A percentile compares a stretch with the other conserved stretches of the same genome.
Evolutionary conservation across 2,113 vertebrate species (phyloP).

Genomic region (Strix uralensis): DNA sequence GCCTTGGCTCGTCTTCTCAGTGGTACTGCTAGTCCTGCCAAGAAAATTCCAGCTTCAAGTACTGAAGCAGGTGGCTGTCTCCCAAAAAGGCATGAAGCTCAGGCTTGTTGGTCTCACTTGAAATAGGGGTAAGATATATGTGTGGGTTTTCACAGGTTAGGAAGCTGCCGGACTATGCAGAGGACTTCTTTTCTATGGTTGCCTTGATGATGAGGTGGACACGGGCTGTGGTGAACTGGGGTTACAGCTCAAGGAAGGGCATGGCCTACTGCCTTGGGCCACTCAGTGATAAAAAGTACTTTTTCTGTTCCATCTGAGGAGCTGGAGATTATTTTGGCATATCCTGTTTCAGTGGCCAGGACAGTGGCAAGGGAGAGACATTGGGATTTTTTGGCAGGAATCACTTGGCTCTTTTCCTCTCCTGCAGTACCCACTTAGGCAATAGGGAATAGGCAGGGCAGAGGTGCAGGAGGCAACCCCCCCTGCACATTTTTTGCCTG

Average conservation of each 20-base stretch:
- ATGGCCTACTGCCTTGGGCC: neutral
- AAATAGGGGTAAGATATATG: neutral
- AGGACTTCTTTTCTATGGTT: neutral
- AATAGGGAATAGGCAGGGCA: neutral
- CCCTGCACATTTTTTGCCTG: neutral
- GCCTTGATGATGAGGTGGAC: neutral
- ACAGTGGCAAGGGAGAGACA: neutral
- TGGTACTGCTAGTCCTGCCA: neutral
- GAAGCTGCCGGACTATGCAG: neutral
- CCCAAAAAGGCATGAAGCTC: neutral
- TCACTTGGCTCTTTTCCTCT: neutral
- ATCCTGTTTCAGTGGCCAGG: neutral
- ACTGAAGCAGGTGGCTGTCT: neutral
- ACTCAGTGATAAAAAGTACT: neutral
- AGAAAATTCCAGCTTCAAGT: conserved; percentile 32
- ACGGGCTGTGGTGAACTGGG: neutral
- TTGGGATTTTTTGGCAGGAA: neutral
- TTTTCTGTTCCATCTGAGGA: neutral
- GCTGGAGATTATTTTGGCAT: neutral
- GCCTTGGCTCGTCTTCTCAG: neutral
- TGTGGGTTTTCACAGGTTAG: neutral
- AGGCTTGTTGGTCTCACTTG: neutral
- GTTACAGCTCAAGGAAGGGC: neutral
- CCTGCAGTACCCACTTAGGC: neutral
- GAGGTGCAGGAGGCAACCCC: neutral